A percentile compares a stretch with the other conserved stretches of the same genome.
Evolutionary conservation across 2,797 vertebrate genomes (phyloP).

Genomic region (Zenarchopterus dispar): DNA sequence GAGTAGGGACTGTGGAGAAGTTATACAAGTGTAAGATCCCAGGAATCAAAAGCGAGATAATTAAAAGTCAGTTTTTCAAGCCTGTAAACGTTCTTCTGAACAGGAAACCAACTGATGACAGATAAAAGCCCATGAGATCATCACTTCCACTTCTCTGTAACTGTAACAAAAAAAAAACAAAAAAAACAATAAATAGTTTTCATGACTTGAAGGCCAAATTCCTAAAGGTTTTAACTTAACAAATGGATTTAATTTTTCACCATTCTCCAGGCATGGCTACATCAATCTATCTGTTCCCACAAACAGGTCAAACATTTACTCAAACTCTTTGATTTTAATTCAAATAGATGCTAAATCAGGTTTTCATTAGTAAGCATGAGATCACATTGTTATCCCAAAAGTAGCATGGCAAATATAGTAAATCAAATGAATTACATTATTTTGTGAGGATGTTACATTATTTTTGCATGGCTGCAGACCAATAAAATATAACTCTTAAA

Average conservation of each 20-base stretch:
- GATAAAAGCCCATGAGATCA: too few species aligned
- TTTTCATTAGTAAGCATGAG: not conserved
- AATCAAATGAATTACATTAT: not conserved
- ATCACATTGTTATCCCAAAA: not conserved
- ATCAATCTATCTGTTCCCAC: not conserved
- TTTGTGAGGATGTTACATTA: too few species aligned
- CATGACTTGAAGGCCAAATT: too few species aligned
- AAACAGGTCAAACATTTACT: too few species aligned
- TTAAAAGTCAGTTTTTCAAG: constrained; percentile 26
- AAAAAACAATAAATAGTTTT: too few species aligned
- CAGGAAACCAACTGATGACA: too few species aligned
- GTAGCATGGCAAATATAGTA: not conserved
- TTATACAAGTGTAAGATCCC: constrained; percentile 16
- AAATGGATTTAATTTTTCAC: not conserved
- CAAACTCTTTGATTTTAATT: not conserved
- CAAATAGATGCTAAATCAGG: not conserved
- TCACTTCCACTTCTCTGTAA: too few species aligned
- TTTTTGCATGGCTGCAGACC: too few species aligned
- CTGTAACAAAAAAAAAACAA: too few species aligned
- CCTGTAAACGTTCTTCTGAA: constrained; percentile 6
- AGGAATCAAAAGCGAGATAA: constrained; percentile 10
- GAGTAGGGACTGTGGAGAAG: constrained; percentile 7
- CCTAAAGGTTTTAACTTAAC: too few species aligned
- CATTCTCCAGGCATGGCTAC: not conserved
- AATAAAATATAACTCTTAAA: too few species aligned